phyloP scores from a whole-genome alignment of 2,113 vertebrate species.

The Brienomyrus brachyistius region DNA sequence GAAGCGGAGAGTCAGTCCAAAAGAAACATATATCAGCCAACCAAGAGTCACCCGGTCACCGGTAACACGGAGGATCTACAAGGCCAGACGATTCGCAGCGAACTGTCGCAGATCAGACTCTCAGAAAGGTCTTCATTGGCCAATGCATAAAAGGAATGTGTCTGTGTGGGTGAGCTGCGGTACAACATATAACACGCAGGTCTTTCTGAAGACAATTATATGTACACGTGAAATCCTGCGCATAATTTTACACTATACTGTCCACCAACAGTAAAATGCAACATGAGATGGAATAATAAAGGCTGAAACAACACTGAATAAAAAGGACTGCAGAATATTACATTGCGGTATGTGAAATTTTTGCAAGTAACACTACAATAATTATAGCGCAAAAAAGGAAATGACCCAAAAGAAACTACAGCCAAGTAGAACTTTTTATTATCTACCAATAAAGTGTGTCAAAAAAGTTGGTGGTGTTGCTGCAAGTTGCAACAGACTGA shows the following conservation, averaged over 20 bases:
- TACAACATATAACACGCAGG: neutral
- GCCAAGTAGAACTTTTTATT: neutral
- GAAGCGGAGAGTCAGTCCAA: conserved; percentile 16
- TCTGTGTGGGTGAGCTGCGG: neutral
- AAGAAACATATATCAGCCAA: neutral
- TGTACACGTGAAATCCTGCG: neutral
- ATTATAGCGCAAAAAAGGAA: neutral
- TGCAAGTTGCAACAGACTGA: neutral
- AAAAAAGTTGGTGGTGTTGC: neutral
- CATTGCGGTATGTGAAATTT: neutral
- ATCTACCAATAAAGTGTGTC: neutral
- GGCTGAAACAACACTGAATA: neutral
- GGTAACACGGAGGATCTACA: neutral
- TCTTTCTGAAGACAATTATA: neutral
- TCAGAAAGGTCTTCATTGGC: neutral
- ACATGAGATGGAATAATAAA: neutral
- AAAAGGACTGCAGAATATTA: neutral
- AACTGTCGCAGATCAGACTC: neutral
- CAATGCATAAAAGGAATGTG: neutral
- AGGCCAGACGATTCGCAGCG: neutral
- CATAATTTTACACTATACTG: neutral
- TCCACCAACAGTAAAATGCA: neutral
- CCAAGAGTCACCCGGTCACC: neutral
- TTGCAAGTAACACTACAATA: neutral
- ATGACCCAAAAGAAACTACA: neutral